A percentile compares a stretch with the other conserved stretches of the same genome.
These are phyloP conservation scores for Acomys russatus DNA, from an alignment of 2,797 vertebrate genomes.

Conservation along the genomic window DNA sequence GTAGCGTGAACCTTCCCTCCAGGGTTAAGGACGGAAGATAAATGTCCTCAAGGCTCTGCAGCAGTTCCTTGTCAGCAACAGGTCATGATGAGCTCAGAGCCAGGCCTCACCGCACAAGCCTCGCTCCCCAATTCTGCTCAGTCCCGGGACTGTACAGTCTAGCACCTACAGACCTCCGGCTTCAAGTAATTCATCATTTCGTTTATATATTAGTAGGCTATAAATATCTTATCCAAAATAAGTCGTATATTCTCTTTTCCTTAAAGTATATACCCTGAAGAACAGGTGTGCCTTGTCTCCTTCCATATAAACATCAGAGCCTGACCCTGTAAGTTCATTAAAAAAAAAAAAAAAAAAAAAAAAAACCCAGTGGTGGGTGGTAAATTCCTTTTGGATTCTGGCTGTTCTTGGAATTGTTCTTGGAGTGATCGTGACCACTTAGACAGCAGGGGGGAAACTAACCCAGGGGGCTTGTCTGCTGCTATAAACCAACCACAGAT, in stretches of 20 bases:
- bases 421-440: slow-evolving; percentile 77
- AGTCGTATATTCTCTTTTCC: slow-evolving; percentile 80
- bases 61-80: slow-evolving; percentile 13
- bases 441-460: slow-evolving; percentile 68
- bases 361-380: slow-evolving; percentile 67
- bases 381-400: slow-evolving; percentile 81
- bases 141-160: background rate
- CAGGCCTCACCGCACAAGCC: background rate
- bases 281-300: slow-evolving; percentile 73
- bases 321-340: slow-evolving; percentile 81
- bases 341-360: background rate
- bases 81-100: background rate
- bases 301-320: slow-evolving; percentile 82
- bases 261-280: slow-evolving; percentile 78
- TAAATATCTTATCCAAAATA: slow-evolving; percentile 84
- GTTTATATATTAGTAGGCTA: slow-evolving; percentile 78
- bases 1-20: background rate
- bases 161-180: slow-evolving; percentile 64
- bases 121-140: slow-evolving; percentile 24
- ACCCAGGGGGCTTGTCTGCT: slow-evolving; percentile 68
- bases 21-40: slow-evolving; percentile 14
- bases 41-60: background rate
- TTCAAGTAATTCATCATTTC: slow-evolving; percentile 70
- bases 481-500: slow-evolving; percentile 73
- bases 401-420: slow-evolving; percentile 64